Evolutionary conservation across 2,888 invertebrate genomes (phyloP), one percentile per base, ranked within the genome.

Genomic region (Nomada flava): DNA sequence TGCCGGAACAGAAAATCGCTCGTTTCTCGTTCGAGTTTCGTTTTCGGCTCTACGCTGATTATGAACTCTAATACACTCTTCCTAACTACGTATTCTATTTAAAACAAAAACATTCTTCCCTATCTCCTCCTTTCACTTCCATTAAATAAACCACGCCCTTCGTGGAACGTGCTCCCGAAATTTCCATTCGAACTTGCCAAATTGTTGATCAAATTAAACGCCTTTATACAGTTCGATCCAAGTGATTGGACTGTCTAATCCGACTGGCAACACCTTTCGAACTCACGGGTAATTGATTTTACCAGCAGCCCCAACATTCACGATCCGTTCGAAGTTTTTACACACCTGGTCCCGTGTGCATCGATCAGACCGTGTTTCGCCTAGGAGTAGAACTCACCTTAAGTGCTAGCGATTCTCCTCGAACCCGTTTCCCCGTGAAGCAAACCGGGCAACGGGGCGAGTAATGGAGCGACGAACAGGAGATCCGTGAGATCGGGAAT

Each of bases 211-310:
- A 36, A 65, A n/a, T 2, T 23, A 44, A 65, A 29, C 64, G 52
- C 59, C 26, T 29, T 44, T 36, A 23, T 18, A n/a, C 9, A 2
- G 3, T 18, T n/a, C 20, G 67, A 53, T 36, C 52, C 52, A 20
- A 52, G 15, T n/a, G 65, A 74, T 55, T 55, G 42, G 42, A 42
- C 47, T 52, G 15, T 69, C 68, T 67, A 78, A 78, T 62, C 53
- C 52, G 7, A 44, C n/a, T 42, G 11, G 76, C 60, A 55, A 63
- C 74, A 76, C 57, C 72, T 82, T 69, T 63, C 70, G 53, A 64
- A 57, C 53, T 59, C 64, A 26, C 68, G 73, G 68, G 79, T 89
- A 89, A 89, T 89, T 86, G 89, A 89, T 89, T 89, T 88, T 82
- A 79, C 86, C 53, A 80, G 89, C 86, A 79, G 71, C 76, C 71